Evolutionary conservation across 1,140 invertebrate species (phyloP), one percentile per base, ranked within the genome.

Genomic region (Formica exsecta): DNA sequence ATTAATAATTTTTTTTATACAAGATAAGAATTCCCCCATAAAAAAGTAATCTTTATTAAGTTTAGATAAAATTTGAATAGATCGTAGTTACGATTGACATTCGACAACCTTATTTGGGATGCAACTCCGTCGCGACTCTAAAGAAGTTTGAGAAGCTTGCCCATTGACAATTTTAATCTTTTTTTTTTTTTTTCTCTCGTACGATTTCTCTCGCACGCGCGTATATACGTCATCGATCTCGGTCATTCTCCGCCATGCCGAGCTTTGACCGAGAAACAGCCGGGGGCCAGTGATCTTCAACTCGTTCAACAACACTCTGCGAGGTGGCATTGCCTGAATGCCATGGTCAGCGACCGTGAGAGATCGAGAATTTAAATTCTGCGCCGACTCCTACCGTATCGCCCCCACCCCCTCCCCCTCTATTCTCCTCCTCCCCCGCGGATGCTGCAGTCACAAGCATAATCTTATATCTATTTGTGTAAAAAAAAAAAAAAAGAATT

Each of bases 281-380:
- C 66, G 74, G 75, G 79, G 88, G 88, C 54, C 89, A 90, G 85
- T 87, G 88, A 90, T 90, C 88, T 87, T 85, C 89, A 77, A 90
- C 88, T 90, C 89, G 89, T 89, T 90, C 80, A 87, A 80, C 85
- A 87, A 87, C 89, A 89, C 86, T 79, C 75, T 77, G 41, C 29
- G 41, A 77, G 75, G 88, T 84, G 85, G 85, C 88, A 89, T 87
- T 90, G 88, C 89, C 79, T 75, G 88, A 90, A 89, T 90, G 89
- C 88, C 89, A 90, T 89, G 89, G 89, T 89, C 89, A 89, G 79
- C 80, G 89, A 90, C 89, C 88, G 89, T 90, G 89, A 85, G 88
- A 84, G 88, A 89, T 90, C 86, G 89, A 89, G 89, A 89, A 90
- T 90, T 90, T 90, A 87, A 89, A 90, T 90, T 90, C 88, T 87